Base-by-base conservation (phyloP, 2,888 invertebrate genomes). In the Pheosia tremula region DNA sequence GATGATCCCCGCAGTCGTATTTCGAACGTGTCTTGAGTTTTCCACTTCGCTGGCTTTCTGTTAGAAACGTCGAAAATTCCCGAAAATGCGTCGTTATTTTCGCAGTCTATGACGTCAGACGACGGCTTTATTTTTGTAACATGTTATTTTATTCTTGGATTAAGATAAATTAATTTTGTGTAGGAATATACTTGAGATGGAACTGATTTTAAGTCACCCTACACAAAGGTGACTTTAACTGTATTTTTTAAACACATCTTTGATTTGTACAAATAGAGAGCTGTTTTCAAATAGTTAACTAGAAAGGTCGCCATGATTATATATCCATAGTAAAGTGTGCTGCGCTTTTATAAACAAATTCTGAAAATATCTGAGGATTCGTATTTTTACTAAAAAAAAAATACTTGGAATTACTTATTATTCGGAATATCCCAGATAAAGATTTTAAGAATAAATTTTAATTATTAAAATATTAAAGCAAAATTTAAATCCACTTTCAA, bases 1-100 rank as follows among this genome's bases (percentile, higher is more conserved):
- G 61, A 61, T 11, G 37, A 41, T 24, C 62, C 66, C 57, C 60
- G 45, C 53, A 58, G 53, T 62, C 58, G 45, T 37, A 60, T 55
- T 63, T 63, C 54, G 63, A 61, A 69, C 47, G 55, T 59, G 43
- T 60, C 61, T 61, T 69, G 64, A 62, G 64, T 68, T 67, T 69
- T 57, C 45, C 69, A 62, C 62, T 64, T 63, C 63, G 61, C 41
- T 59, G 64, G 47, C 50, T 59, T 61, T 59, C n/a, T 64, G 65
- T 56, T 53, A 58, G 39, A 39, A 52, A 53, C 45, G 37, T 39
- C 55, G 53, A 60, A 60, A 62, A 67, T 68, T 61, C 60, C 49
- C 45, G 56, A 69, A 72, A 61, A 59, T 65, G 62, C 41, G 62
- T 54, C 55, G 59, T 43, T 57, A 47, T 63, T 57, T 63, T 67